Evolutionary conservation across 2,888 invertebrate species (phyloP).

Genomic region (Diarsia rubi): DNA sequence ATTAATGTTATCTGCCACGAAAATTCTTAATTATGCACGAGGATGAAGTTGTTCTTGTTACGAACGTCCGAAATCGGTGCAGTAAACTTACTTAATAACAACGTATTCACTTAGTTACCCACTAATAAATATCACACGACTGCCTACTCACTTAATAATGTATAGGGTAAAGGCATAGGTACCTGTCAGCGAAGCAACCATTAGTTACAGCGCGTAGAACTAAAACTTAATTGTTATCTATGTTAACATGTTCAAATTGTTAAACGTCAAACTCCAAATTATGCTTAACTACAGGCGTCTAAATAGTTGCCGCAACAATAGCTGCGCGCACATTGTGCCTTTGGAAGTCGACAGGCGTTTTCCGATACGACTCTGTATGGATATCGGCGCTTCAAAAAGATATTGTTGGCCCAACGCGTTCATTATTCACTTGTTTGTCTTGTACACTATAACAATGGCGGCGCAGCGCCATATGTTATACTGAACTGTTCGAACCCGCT

Average conservation of each 20-base stretch:
- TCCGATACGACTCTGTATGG: slow-evolving; percentile 40
- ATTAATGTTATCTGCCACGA: slow-evolving; percentile 15
- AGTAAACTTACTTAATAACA: background rate
- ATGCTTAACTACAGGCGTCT: slow-evolving; percentile 30
- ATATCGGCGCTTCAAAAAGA: slow-evolving; percentile 50
- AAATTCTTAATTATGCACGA: background rate
- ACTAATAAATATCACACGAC: slow-evolving; percentile 15
- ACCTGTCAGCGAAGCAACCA: slow-evolving; percentile 42
- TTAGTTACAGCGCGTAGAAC: slow-evolving; percentile 31
- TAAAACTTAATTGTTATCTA: slow-evolving; percentile 46
- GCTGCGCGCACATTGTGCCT: slow-evolving; percentile 41
- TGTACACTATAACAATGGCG: slow-evolving; percentile 54
- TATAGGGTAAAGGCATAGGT: background rate
- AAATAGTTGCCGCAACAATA: slow-evolving; percentile 50
- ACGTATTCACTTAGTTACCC: slow-evolving; percentile 7
- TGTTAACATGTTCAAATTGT: slow-evolving; percentile 45
- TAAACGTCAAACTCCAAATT: slow-evolving; percentile 41
- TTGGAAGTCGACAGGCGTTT: slow-evolving; percentile 58
- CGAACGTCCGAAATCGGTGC: slow-evolving; percentile 13
- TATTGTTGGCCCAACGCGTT: slow-evolving; percentile 54
- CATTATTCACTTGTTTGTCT: slow-evolving; percentile 67
- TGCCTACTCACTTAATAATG: slow-evolving; percentile 9
- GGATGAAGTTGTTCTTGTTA: background rate
- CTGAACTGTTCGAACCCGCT: slow-evolving; percentile 52
- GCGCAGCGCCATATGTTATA: slow-evolving; percentile 56